Conservation (phyloP, 2,113 vertebrate genomes). For the Chloropsis hardwickii region DNA sequence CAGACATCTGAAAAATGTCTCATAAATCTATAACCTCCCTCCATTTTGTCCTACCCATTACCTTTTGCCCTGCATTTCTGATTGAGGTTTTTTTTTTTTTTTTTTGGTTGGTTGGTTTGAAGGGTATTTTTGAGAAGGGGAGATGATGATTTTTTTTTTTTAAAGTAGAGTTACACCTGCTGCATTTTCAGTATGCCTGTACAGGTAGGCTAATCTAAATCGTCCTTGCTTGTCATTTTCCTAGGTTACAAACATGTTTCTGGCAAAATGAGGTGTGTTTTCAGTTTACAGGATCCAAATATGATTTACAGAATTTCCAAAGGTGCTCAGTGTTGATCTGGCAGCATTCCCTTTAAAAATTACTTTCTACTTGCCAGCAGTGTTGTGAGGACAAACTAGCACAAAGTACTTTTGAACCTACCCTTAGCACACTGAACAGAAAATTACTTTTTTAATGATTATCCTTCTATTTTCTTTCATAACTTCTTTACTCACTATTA, state of each 20-base stretch:
- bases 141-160: neutral
- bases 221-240: neutral
- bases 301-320: neutral
- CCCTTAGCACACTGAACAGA: neutral
- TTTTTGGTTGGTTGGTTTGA: neutral
- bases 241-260: neutral
- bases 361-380: neutral
- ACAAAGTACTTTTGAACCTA: neutral
- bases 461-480: neutral
- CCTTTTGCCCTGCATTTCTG: neutral
- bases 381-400: neutral
- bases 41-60: neutral
- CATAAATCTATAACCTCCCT: neutral
- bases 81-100: neutral
- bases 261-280: neutral
- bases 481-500: neutral
- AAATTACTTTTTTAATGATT: neutral
- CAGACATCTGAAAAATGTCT: neutral
- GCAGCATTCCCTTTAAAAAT: neutral
- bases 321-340: neutral
- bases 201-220: neutral
- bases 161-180: neutral
- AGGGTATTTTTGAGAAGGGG: neutral
- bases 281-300: neutral
- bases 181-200: neutral